Conservation (phyloP, 2,888 invertebrate genomes). For the Aphidius colemani region DNA sequence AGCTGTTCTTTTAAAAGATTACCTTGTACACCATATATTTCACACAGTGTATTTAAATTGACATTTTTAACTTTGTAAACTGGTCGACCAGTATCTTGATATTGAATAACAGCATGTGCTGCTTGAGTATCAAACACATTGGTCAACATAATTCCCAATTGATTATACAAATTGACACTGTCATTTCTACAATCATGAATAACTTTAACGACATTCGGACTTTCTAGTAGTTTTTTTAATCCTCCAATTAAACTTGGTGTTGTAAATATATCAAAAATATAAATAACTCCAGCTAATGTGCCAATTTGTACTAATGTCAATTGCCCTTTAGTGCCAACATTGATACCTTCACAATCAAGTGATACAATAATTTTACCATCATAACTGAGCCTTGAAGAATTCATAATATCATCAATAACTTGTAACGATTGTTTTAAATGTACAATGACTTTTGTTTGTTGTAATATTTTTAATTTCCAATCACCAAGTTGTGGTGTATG, state of each 20-base stretch:
- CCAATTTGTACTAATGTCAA: slow-evolving; percentile 86
- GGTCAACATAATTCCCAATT: slow-evolving; percentile 80
- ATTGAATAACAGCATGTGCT: slow-evolving; percentile 89
- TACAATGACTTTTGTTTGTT: slow-evolving; percentile 81
- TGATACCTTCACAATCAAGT: slow-evolving; percentile 92
- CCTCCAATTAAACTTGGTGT: slow-evolving; percentile 84
- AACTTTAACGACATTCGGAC: slow-evolving; percentile 80
- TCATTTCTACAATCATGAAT: slow-evolving; percentile 93
- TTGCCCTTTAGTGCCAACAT: slow-evolving; percentile 86
- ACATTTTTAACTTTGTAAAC: slow-evolving; percentile 94
- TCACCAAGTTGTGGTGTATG: slow-evolving; percentile 64
- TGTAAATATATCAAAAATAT: slow-evolving; percentile 85
- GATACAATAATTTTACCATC: slow-evolving; percentile 70
- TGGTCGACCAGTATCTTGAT: slow-evolving; percentile 86
- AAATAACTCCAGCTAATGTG: slow-evolving; percentile 80
- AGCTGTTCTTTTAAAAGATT: slow-evolving; percentile 92
- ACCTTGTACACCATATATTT: slow-evolving; percentile 82
- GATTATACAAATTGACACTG: slow-evolving; percentile 83
- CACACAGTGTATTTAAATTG: slow-evolving; percentile 88
- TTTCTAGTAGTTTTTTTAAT: slow-evolving; percentile 79
- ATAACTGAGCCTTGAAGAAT: slow-evolving; percentile 53
- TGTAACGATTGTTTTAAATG: slow-evolving; percentile 78
- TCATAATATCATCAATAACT: slow-evolving; percentile 75
- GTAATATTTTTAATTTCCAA: slow-evolving; percentile 81
- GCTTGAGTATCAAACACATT: slow-evolving; percentile 93